Evolutionary conservation across 1,140 invertebrate species (phyloP).

Genomic region (Aphelenchoides avenae): DNA sequence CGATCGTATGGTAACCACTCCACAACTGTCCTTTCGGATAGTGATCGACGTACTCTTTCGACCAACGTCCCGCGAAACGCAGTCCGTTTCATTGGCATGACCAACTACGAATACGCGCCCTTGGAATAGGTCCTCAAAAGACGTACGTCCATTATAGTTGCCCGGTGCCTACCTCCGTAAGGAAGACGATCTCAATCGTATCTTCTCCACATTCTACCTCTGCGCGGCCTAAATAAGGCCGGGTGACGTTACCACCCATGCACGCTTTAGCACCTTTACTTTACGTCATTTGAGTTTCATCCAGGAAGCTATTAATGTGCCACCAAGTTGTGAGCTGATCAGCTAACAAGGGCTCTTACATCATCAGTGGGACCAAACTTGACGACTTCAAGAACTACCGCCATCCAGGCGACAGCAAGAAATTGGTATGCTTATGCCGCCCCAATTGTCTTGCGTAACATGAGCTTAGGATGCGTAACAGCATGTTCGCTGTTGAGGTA

Average conservation of each 20-base stretch:
- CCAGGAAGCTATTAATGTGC: neutral
- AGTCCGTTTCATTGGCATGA: conserved; percentile 50
- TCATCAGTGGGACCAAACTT: neutral
- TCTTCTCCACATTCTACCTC: conserved; percentile 57
- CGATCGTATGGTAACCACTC: conserved; percentile 51
- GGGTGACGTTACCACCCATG: too few relatives aligned
- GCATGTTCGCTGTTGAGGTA: too few relatives aligned
- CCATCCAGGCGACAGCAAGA: too few relatives aligned
- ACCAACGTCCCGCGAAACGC: conserved; percentile 47
- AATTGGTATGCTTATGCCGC: too few relatives aligned
- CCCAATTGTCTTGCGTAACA: too few relatives aligned
- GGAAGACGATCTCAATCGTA: conserved; percentile 54
- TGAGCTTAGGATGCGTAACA: too few relatives aligned
- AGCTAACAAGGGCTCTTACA: too few relatives aligned
- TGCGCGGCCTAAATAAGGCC: conserved; percentile 47
- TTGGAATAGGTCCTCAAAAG: conserved; percentile 37
- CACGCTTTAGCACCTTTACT: conserved; percentile 13
- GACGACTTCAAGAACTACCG: conserved; percentile 4
- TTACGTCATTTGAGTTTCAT: neutral
- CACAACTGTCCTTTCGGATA: conserved; percentile 49
- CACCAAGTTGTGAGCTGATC: neutral
- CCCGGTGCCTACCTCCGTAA: conserved; percentile 43
- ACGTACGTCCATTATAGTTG: too few relatives aligned
- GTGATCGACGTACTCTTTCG: conserved; percentile 51
- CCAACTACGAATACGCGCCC: conserved; percentile 53